Base-by-base conservation (phyloP, 2,797 vertebrate species). In the Valencia hispanica region DNA sequence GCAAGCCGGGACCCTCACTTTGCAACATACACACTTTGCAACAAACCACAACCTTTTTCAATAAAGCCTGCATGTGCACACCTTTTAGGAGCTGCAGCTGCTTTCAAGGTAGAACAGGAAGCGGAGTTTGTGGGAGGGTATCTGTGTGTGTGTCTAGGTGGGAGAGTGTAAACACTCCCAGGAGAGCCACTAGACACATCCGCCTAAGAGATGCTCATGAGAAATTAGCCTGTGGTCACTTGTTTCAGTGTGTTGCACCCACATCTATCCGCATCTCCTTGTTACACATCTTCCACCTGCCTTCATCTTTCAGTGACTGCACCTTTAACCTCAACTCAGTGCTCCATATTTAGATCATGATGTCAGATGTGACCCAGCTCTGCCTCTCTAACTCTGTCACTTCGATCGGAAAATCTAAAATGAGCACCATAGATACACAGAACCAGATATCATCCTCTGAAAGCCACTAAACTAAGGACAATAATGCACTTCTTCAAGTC, bases 181-280 rank as follows among this genome's bases (percentile, higher is more conserved):
- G 51, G 88, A 87, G 92, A 91, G 59, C 81, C 78, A 73, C 83
- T 34, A 84, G 71, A 83, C 84, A 84, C 81, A 73, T 91, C 84
- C 85, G 91, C 70, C n/a, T 75, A 70, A 86, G 84, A 86, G 87
- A 90, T 76, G 88, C 92, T 93, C 84, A 74, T 75, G 91, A 88
- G 89, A 92, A 90, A 93, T 94, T 83, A 93, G 79, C 86, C 81
- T 78, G 83, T 77, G 86, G 90, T 87, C 84, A 83, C 81, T 83
- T 83, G 75, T 92, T 65, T 55, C 77, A 53, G 69, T 36, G 18
- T 14, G 48, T 32, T 45, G 25, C 39, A 77, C 57, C 47, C 74
- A 14, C 39, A 43, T 68, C 39, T 39, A 43, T 68, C 65, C 65
- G 61, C 34, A 45, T 9, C 27, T 68, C 25, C 65, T 43, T 5